These are phyloP conservation scores for Eulimnadia texana DNA, from an alignment of 1,140 invertebrate species.

Conservation along the genomic window DNA sequence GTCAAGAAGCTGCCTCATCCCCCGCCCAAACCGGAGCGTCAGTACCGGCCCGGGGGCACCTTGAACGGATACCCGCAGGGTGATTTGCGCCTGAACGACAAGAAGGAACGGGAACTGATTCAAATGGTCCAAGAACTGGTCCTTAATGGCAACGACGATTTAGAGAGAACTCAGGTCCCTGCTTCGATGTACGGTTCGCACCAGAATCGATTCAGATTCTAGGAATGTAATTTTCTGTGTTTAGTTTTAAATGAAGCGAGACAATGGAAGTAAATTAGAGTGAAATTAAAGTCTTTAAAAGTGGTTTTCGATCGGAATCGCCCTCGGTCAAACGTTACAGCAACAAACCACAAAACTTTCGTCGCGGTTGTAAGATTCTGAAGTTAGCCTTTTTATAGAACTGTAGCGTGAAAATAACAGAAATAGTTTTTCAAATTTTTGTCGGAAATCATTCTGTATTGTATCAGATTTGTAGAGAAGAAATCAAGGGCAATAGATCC, in stretches of 20 bases:
- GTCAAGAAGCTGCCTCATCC: background rate
- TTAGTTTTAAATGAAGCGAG: conserved; percentile 1
- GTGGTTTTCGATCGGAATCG: background rate
- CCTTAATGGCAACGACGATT: conserved; percentile 52
- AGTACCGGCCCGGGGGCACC: conserved; percentile 25
- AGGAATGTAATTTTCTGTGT: background rate
- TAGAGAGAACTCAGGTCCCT: conserved; percentile 39
- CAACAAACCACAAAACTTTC: too few relatives aligned
- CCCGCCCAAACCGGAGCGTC: conserved; percentile 39
- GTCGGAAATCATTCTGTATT: too few relatives aligned
- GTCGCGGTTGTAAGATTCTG: too few relatives aligned
- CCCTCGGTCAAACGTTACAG: too few relatives aligned
- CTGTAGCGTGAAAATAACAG: too few relatives aligned
- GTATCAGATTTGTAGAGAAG: too few relatives aligned
- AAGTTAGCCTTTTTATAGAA: too few relatives aligned
- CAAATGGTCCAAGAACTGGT: conserved; percentile 80
- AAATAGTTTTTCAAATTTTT: too few relatives aligned
- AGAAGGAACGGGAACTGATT: conserved; percentile 79
- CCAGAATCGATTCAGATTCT: background rate
- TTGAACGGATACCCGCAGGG: conserved; percentile 23
- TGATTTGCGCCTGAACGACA: conserved; percentile 45
- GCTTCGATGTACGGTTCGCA: conserved; percentile 21
- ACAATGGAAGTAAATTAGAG: background rate
- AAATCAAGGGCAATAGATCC: too few relatives aligned
- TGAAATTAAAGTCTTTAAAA: background rate